Base-by-base conservation (phyloP, 2,113 vertebrate species). In the Zapus hudsonius region DNA sequence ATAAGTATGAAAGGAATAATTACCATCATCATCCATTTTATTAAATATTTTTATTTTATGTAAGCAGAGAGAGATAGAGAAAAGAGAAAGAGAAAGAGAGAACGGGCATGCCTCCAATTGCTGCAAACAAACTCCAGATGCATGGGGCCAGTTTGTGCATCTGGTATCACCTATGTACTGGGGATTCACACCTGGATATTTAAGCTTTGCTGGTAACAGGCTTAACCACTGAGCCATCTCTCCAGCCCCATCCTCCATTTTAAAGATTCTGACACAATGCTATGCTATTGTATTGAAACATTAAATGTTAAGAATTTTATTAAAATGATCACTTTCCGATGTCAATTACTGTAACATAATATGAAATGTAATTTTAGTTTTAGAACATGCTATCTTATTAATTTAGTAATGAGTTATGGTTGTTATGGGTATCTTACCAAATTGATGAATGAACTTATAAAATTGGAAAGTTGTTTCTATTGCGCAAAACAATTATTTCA, bases 361-460 rank as follows among this genome's bases (percentile, higher is more conserved):
- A 9, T 52, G 44, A 1, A 81, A 29, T 72, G 94, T 66, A 69
- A 38, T 86, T 89, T 95, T 55, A 76, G 44, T 80, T 91, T 94
- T 47, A 2, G 22, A 22, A 22, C 64, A 11, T 73, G n/a, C 40
- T 79, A 20, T 73, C 25, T n/a, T 80, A 29, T 81, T 72, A 67
- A 61, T 64, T 5, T 93, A 57, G 79, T 16, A 85, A 87, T 44
- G 33, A 76, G 25, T 27, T 63, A 89, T 13, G 83, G 3, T n/a
- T 89, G 1, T 70, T 84, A 33, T 9, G 36, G 7, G 15, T 84
- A 78, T 72, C 80, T 91, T 83, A 92, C 17, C 42, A 88, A 64
- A 66, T 85, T 33, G 36, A n/a, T 84, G 27, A 95, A 88, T 47
- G 5, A 0, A 66, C 23, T 72, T 88, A 66, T 22, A 88, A 84